These are phyloP conservation scores for Lycopodina hypogea DNA, from an alignment of 37 sponge, comb jelly and placozoan species.

Conservation along the genomic window DNA sequence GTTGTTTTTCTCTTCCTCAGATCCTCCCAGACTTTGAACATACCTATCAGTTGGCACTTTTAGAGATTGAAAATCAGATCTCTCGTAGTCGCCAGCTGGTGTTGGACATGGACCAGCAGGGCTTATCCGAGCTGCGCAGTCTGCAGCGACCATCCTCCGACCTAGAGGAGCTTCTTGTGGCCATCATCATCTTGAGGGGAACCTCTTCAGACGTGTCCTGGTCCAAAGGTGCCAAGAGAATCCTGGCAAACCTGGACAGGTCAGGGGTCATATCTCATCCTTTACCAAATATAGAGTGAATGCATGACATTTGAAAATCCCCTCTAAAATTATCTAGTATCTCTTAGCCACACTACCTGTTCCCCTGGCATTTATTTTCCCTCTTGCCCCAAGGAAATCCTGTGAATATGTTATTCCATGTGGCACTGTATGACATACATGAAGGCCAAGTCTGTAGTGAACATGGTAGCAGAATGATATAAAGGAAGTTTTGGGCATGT, in stretches of 20 bases:
- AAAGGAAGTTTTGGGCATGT: no score
- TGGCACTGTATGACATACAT: no score
- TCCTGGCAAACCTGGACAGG: slow-evolving; percentile 90
- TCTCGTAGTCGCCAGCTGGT: slow-evolving; percentile 37
- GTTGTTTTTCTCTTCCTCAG: slow-evolving; percentile 13
- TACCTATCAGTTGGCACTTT: slow-evolving; percentile 32
- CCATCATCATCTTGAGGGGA: slow-evolving; percentile 82
- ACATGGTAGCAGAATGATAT: no score
- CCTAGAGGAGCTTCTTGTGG: slow-evolving; percentile 75
- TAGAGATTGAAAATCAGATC: slow-evolving; percentile 33
- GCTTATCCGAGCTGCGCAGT: slow-evolving; percentile 70
- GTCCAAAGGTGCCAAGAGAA: slow-evolving; percentile 92
- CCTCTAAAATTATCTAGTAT: no score
- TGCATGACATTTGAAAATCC: background rate
- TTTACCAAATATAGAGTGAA: background rate
- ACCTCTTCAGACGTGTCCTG: slow-evolving; percentile 86
- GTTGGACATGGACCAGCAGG: slow-evolving; percentile 39
- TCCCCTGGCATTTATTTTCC: no score
- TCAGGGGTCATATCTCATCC: background rate
- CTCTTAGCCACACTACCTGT: no score
- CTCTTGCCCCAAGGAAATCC: no score
- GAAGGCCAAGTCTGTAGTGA: no score
- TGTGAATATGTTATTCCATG: no score
- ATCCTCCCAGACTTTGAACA: slow-evolving; percentile 76
- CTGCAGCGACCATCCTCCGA: slow-evolving; percentile 57